These are phyloP conservation scores for Poecile montanus DNA, from an alignment of 2,797 vertebrate species.

Conservation along the genomic window DNA sequence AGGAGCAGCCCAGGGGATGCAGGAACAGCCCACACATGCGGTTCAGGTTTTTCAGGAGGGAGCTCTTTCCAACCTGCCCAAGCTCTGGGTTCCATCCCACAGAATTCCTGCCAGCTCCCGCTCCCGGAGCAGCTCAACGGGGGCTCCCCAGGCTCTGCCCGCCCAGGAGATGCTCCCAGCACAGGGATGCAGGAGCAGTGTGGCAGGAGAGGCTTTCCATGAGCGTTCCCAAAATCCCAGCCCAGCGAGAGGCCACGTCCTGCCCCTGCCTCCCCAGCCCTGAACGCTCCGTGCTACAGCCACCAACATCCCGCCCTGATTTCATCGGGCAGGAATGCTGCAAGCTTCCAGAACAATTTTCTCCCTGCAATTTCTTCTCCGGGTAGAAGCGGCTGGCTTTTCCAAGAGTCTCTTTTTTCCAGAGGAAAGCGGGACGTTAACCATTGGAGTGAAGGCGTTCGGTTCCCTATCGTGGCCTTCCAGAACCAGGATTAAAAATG, in stretches of 20 bases:
- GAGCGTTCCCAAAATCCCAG: rapidly evolving
- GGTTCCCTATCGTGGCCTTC: background rate
- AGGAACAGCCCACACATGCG: rapidly evolving
- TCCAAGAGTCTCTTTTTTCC: background rate
- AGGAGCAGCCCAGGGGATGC: no score
- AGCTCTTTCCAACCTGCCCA: background rate
- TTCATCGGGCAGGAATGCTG: background rate
- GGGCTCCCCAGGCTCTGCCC: rapidly evolving
- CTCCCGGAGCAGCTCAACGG: background rate
- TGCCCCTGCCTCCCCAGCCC: background rate
- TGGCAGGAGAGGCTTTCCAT: rapidly evolving
- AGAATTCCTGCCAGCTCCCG: background rate
- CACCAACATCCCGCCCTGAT: background rate
- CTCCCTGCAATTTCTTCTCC: background rate
- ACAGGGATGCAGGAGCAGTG: background rate
- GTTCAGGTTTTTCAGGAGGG: rapidly evolving
- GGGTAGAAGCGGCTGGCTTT: background rate
- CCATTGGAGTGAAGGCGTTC: background rate
- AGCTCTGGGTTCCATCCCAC: rapidly evolving
- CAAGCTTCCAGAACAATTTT: background rate
- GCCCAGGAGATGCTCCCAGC: background rate
- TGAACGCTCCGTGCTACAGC: rapidly evolving
- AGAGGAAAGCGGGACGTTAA: background rate
- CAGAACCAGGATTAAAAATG: background rate
- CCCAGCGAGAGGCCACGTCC: background rate